These are phyloP conservation scores for Otocyon megalotis DNA, from an alignment of 2,113 vertebrate species.

Conservation along the genomic window DNA sequence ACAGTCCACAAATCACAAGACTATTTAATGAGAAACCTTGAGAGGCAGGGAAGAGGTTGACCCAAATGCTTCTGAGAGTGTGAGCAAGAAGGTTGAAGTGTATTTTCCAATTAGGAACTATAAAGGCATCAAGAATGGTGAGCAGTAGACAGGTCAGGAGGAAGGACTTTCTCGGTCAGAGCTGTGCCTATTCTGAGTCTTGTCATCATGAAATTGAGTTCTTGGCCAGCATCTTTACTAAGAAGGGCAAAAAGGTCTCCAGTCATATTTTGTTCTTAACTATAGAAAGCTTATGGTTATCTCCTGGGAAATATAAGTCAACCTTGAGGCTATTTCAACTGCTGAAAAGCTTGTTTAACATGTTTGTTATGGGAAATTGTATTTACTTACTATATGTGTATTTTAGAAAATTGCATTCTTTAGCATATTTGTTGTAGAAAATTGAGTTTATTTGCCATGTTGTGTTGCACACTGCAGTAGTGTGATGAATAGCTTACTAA, in stretches of 20 bases:
- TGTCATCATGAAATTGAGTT: constrained; percentile 13
- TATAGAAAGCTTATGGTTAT: background rate
- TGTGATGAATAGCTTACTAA: background rate
- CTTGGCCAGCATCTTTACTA: background rate
- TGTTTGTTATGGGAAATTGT: constrained; percentile 55
- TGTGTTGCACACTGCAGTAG: background rate
- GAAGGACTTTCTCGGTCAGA: background rate
- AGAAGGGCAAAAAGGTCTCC: background rate
- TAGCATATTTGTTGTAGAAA: constrained; percentile 59
- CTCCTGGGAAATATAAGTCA: background rate
- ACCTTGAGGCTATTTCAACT: background rate
- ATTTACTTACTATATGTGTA: background rate
- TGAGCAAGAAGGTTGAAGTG: background rate
- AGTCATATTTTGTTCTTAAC: background rate
- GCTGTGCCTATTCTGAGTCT: background rate
- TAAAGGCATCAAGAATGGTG: background rate
- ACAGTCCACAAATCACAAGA: background rate
- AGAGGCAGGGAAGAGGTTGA: constrained; percentile 31
- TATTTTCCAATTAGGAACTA: constrained; percentile 34
- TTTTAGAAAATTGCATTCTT: constrained; percentile 64
- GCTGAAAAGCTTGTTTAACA: constrained; percentile 47
- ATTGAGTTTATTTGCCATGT: constrained; percentile 2
- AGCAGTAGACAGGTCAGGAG: background rate
- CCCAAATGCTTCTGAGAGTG: background rate
- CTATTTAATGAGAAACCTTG: constrained; percentile 36